These are phyloP conservation scores for Cassiopea andromeda DNA, from an alignment of 30 jellyfish, hydroid and myxozoan genomes.

Conservation along the genomic window DNA sequence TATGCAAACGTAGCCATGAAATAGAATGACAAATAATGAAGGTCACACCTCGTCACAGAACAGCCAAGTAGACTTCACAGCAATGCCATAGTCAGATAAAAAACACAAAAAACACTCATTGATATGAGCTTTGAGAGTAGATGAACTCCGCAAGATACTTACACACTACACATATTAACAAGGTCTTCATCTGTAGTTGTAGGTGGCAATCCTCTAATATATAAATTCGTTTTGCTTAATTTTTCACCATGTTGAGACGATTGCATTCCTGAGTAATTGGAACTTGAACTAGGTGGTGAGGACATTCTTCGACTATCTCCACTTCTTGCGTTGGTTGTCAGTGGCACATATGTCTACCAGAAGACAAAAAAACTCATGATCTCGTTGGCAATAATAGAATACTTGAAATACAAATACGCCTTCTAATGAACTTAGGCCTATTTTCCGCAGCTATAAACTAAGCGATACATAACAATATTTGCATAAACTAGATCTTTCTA, in stretches of 20 bases:
- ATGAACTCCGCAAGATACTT: conserved; percentile 17
- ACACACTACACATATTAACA: conserved; percentile 93
- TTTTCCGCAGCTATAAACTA: too few relatives aligned
- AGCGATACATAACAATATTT: too few relatives aligned
- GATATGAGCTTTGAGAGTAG: too few relatives aligned
- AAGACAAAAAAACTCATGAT: background rate
- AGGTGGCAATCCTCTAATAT: conserved; percentile 90
- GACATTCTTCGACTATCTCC: conserved; percentile 59
- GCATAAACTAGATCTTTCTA: too few relatives aligned
- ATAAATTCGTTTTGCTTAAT: conserved; percentile 93
- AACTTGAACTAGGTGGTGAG: conserved; percentile 45
- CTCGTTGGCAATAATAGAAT: too few relatives aligned
- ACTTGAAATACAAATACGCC: too few relatives aligned
- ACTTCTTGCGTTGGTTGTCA: conserved; percentile 49
- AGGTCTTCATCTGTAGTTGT: conserved; percentile 93
- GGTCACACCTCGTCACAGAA: too few relatives aligned
- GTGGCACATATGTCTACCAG: conserved; percentile 60
- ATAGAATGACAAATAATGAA: too few relatives aligned
- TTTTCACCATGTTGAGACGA: conserved; percentile 92
- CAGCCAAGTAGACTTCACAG: too few relatives aligned
- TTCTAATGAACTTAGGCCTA: too few relatives aligned
- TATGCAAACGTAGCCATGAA: too few relatives aligned
- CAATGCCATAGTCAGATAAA: background rate
- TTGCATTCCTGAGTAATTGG: conserved; percentile 52
- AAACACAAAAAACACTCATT: too few relatives aligned